Evolutionary conservation across 1,140 invertebrate species (phyloP).

Genomic region (Procambarus clarkii): DNA sequence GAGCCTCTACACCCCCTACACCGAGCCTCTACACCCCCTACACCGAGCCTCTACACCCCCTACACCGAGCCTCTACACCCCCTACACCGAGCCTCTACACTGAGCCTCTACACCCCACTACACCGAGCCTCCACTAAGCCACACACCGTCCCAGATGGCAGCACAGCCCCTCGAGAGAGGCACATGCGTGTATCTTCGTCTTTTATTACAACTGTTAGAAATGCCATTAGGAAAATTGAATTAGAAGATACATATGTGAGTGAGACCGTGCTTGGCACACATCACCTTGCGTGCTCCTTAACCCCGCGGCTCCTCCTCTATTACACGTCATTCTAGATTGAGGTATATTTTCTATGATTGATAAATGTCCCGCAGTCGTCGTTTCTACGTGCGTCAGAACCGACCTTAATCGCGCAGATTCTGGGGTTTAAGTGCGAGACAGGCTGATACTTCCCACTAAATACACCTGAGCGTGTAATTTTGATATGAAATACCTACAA

Average conservation of each 20-base stretch:
- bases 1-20: too few relatives aligned
- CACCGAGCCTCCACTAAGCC: too few relatives aligned
- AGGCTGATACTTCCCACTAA: slow-evolving; percentile 9
- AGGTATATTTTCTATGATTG: slow-evolving; percentile 33
- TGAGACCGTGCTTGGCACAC: too few relatives aligned
- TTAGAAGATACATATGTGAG: background rate
- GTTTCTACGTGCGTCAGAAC: background rate
- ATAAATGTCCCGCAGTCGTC: slow-evolving; percentile 17
- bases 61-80: too few relatives aligned
- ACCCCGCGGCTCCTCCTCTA: background rate
- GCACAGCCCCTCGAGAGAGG: background rate
- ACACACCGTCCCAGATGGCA: background rate
- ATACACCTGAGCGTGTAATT: slow-evolving; percentile 49
- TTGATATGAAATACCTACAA: slow-evolving; percentile 47
- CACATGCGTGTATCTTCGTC: background rate
- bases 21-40: too few relatives aligned
- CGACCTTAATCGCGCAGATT: slow-evolving; percentile 1
- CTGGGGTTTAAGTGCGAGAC: slow-evolving; percentile 15
- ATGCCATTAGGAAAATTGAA: slow-evolving; percentile 29
- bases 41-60: too few relatives aligned
- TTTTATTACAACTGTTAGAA: background rate
- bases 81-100: too few relatives aligned
- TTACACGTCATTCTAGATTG: background rate
- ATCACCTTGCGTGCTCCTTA: background rate
- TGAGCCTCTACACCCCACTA: too few relatives aligned